Conservation (phyloP, 2,797 vertebrate genomes). For the Rhadinocentrus ornatus region DNA sequence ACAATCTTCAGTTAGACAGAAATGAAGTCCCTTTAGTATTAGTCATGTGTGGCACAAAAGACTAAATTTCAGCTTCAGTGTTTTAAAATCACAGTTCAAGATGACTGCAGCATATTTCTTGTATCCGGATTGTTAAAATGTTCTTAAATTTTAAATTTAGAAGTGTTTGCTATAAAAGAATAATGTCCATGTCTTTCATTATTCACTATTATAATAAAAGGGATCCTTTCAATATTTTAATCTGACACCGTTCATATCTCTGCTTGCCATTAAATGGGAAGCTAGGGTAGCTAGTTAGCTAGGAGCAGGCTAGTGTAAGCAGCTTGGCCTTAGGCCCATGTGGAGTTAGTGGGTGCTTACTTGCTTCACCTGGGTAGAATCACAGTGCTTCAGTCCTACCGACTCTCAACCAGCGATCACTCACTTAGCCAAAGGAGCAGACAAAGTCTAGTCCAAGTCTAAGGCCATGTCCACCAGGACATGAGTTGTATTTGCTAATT, state of each 20-base stretch:
- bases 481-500: too few species aligned
- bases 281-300: too few species aligned
- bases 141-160: not conserved
- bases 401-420: too few species aligned
- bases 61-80: not conserved
- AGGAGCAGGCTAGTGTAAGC: too few species aligned
- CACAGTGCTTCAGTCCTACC: too few species aligned
- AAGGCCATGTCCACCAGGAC: too few species aligned
- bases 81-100: not conserved
- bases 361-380: too few species aligned
- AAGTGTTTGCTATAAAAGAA: not conserved
- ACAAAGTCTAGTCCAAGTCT: too few species aligned
- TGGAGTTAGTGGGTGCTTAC: too few species aligned
- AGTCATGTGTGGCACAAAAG: not conserved
- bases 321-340: too few species aligned
- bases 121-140: not conserved
- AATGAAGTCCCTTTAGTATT: not conserved
- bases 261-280: too few species aligned
- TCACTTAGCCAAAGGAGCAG: too few species aligned
- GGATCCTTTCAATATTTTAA: not conserved
- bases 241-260: not conserved
- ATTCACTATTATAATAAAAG: not conserved
- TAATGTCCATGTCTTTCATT: not conserved
- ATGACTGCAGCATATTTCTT: not conserved
- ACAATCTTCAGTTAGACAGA: fast-evolving